phyloP scores from a whole-genome alignment of 2,797 vertebrate species.

The Streptopelia turtur region DNA sequence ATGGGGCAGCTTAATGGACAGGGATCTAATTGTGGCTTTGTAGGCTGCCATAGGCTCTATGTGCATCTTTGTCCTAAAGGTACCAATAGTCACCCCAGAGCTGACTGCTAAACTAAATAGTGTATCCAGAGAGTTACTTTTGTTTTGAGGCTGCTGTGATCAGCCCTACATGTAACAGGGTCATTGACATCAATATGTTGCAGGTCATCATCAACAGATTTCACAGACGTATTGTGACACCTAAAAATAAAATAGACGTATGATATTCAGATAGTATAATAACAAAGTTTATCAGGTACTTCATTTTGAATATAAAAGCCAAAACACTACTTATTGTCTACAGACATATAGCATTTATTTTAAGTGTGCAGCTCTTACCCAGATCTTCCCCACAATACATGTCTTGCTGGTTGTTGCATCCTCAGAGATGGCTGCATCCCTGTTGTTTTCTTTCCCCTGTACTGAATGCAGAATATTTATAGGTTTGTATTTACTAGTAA shows the following conservation, averaged over 20 bases:
- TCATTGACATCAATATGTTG: not conserved
- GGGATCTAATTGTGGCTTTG: not conserved
- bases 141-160: not conserved
- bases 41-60: not conserved
- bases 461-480: not conserved
- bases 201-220: not conserved
- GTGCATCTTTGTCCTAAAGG: not conserved
- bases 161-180: too few relatives aligned
- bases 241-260: not conserved
- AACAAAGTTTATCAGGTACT: not conserved
- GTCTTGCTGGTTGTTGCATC: not conserved
- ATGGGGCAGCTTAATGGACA: not conserved
- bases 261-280: not conserved
- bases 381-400: not conserved
- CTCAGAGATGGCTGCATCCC: not conserved
- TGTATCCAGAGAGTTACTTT: not conserved
- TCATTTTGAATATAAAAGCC: not conserved
- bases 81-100: not conserved
- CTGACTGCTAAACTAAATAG: not conserved
- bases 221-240: not conserved
- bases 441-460: not conserved
- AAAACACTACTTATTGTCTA: not conserved
- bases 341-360: not conserved
- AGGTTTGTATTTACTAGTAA: not conserved
- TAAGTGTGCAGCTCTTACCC: not conserved